Percentiles rank a stretch among this genome's conserved stretches.
Evolutionary conservation across 2,113 vertebrate genomes (phyloP).

Genomic region (Phoenicopterus ruber): DNA sequence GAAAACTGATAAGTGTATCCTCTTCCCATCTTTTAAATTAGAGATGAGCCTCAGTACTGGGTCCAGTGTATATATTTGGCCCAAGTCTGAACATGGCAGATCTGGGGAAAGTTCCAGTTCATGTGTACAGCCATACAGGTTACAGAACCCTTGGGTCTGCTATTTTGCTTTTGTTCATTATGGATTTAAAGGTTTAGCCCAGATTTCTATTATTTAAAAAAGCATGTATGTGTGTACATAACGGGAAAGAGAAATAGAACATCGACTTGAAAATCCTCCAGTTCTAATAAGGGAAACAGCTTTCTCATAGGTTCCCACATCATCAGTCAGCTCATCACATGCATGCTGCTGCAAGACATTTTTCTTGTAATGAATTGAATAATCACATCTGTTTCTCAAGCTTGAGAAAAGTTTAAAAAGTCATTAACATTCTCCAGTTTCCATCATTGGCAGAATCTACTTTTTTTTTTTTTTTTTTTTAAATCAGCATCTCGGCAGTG

Average conservation of each 20-base stretch:
- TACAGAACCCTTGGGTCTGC: background rate
- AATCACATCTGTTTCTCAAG: constrained; percentile 71
- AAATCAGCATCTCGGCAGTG: background rate
- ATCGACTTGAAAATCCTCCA: constrained; percentile 59
- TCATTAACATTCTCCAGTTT: constrained; percentile 56
- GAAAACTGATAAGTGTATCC: constrained; percentile 43
- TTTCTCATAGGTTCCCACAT: constrained; percentile 79
- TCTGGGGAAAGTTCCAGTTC: background rate
- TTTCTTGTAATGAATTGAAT: constrained; percentile 63
- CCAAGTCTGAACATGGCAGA: background rate
- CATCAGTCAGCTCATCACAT: constrained; percentile 77
- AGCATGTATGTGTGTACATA: constrained; percentile 44
- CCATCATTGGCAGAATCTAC: background rate
- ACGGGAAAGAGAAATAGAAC: constrained; percentile 42
- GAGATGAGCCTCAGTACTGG: background rate
- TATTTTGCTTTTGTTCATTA: background rate
- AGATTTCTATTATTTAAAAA: constrained; percentile 51
- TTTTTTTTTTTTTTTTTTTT: background rate
- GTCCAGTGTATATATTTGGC: background rate
- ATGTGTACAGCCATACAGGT: background rate
- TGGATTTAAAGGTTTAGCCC: background rate
- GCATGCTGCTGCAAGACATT: constrained; percentile 55
- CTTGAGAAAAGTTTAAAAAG: constrained; percentile 70
- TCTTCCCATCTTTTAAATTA: constrained; percentile 31
- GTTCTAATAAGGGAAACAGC: constrained; percentile 76